A percentile compares a stretch with the other conserved stretches of the same genome.
Evolutionary conservation across 2,888 invertebrate genomes (phyloP).

Genomic region (Caenorhabditis sp.): DNA sequence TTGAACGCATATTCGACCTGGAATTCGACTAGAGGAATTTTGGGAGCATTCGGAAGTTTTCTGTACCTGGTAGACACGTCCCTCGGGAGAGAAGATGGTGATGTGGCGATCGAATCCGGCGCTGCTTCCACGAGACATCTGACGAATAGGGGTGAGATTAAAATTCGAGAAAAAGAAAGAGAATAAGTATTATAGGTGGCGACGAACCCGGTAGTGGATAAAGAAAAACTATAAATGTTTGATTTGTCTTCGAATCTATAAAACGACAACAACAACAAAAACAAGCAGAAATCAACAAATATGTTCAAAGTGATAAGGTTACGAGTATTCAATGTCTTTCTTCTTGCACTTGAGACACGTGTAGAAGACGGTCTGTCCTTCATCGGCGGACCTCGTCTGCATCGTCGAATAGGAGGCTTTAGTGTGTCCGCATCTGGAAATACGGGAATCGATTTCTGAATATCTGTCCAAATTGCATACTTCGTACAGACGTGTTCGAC

Average conservation of each 20-base stretch:
- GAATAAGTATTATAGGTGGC: neutral
- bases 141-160: neutral
- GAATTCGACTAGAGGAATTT: constrained; percentile 70
- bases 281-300: constrained; percentile 2
- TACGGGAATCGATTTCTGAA: neutral
- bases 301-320: constrained; percentile 6
- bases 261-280: neutral
- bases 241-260: neutral
- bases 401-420: constrained; percentile 84
- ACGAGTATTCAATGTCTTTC: constrained; percentile 77
- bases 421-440: constrained; percentile 62
- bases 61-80: constrained; percentile 97
- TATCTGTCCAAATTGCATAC: constrained; percentile 79
- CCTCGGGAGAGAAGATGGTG: constrained; percentile 99
- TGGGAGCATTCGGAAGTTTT: neutral
- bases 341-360: constrained; percentile 94
- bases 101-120: constrained; percentile 99
- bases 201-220: neutral
- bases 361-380: constrained; percentile 98
- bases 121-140: constrained; percentile 91
- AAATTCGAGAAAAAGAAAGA: neutral
- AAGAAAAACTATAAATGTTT: neutral
- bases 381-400: constrained; percentile 96
- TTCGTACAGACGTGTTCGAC: constrained; percentile 84
- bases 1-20: constrained; percentile 96